Evolutionary conservation across 2,888 invertebrate species (phyloP), one percentile per base, ranked within the genome.

Genomic region (Lomographa bimaculata): DNA sequence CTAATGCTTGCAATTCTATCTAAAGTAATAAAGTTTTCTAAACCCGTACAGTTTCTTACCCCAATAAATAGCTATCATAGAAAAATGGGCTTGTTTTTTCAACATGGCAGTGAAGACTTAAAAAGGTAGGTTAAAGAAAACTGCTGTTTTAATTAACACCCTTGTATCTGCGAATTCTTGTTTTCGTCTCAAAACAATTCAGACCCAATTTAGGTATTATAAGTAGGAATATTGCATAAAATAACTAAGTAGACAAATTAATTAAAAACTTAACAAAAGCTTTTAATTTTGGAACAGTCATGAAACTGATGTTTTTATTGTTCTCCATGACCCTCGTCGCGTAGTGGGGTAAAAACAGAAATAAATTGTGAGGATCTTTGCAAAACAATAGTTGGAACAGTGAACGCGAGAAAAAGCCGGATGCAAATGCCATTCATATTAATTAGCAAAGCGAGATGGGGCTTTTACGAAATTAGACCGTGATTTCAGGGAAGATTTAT

Each of bases 341-440:
- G 75, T 71, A 83, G 75, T 84, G 69, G 74, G 73, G 69, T 82
- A 81, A 85, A 85, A 86, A 79, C 79, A 72, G 71, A 67, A 84
- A 87, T 84, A 87, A 86, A 87, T 89, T 86, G 82, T 79, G 80
- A 82, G 84, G 73, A 85, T 89, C 86, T 86, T 41, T 78, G 78
- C 86, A 83, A 87, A 87, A 89, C 87, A 89, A 89, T 89, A 89
- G 87, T 89, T 86, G 82, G 82, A 81, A 85, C 79, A 79, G 80
- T 80, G 76, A 78, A 79, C 79, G 82, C 76, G 86, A 87, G 89
- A 87, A 87, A 87, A 87, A 89, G 84, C 87, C 83, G 86, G 86
- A 87, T 89, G 87, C 85, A 89, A 89, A 87, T 85, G 84, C 87
- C 81, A 87, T 89, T 87, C 87, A 87, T 89, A 87, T 89, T 89